Base-by-base conservation (phyloP, 2,888 invertebrate species). In the Autographa gamma region DNA sequence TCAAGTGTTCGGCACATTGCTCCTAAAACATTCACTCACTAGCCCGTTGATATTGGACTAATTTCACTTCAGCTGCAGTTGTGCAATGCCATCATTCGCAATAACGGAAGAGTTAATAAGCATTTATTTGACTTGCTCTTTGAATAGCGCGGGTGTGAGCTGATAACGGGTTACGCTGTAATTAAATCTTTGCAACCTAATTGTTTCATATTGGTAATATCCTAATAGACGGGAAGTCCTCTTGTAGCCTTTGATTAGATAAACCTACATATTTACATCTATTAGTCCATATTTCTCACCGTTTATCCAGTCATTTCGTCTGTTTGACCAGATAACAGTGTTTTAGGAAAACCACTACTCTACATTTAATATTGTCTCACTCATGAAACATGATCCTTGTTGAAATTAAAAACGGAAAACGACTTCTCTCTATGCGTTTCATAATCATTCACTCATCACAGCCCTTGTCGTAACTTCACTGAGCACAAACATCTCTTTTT, bases 21-120 rank as follows among this genome's bases (percentile, higher is more conserved):
- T 74, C 69, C 67, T 68, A 43, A 77, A 74, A 69, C 76, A 80
- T 82, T 81, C 73, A 74, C 76, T 77, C 60, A 38, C 54, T 38
- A 60, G 64, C 69, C 75, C 56, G 41, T 56, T 79, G 69, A 70
- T 73, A 77, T 73, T 73, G 72, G 74, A 74, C 67, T 73, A 62
- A 74, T 74, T 79, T 77, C 66, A 74, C 65, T 77, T 52, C 18
- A 61, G 63, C 63, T 69, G 61, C 43, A 64, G 63, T 77, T 72
- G 67, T 73, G 76, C 71, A 82, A 81, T 68, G 38, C 14, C 68
- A 76, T 58, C 72, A 69, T 72, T 77, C 69, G 72, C 73, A 77
- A 64, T 64, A 43, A 68, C 71, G 52, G 60, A 43, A 34, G 56
- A 67, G 65, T 74, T 63, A 68, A 60, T 68, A 65, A 25, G 54